These are phyloP conservation scores for Drosophila hydei DNA, from an alignment of 1,140 invertebrate genomes.

Conservation along the genomic window DNA sequence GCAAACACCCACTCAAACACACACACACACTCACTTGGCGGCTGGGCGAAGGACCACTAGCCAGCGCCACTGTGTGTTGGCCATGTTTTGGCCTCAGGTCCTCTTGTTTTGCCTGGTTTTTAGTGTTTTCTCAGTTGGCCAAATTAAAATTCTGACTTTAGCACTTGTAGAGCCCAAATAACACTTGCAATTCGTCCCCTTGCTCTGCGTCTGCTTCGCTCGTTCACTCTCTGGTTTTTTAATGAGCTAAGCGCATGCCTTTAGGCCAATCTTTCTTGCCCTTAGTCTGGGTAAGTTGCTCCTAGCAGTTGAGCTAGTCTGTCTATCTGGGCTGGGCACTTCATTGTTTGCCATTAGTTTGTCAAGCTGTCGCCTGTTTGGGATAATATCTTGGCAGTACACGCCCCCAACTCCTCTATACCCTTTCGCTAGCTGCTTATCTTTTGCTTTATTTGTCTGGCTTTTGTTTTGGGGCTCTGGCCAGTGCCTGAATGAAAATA, in stretches of 20 bases:
- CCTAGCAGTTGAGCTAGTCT: conserved; percentile 21
- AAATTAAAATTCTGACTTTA: conserved; percentile 79
- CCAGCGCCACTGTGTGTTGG: conserved; percentile 29
- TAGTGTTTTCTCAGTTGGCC: conserved; percentile 35
- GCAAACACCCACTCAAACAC: conserved; percentile 44
- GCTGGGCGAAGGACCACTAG: conserved; percentile 7
- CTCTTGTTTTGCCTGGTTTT: conserved; percentile 22
- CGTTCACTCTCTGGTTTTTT: conserved; percentile 58
- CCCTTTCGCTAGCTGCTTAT: conserved; percentile 55
- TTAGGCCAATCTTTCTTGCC: conserved; percentile 21
- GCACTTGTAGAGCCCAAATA: conserved; percentile 67
- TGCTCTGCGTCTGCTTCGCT: not conserved
- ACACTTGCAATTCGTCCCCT: conserved; percentile 16
- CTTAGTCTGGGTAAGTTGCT: conserved; percentile 9
- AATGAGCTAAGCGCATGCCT: conserved; percentile 71
- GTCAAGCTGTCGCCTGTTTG: conserved; percentile 66
- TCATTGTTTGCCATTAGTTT: conserved; percentile 64
- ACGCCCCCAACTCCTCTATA: not conserved
- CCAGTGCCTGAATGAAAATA: conserved; percentile 46
- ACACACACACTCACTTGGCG: conserved; percentile 6
- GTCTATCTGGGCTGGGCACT: conserved; percentile 24
- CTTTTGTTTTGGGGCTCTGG: conserved; percentile 38
- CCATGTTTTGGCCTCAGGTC: conserved; percentile 29
- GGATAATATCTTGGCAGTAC: conserved; percentile 13
- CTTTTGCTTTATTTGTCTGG: conserved; percentile 69